Conservation (phyloP, 2,113 vertebrate genomes). For the Myotis yumanensis region DNA sequence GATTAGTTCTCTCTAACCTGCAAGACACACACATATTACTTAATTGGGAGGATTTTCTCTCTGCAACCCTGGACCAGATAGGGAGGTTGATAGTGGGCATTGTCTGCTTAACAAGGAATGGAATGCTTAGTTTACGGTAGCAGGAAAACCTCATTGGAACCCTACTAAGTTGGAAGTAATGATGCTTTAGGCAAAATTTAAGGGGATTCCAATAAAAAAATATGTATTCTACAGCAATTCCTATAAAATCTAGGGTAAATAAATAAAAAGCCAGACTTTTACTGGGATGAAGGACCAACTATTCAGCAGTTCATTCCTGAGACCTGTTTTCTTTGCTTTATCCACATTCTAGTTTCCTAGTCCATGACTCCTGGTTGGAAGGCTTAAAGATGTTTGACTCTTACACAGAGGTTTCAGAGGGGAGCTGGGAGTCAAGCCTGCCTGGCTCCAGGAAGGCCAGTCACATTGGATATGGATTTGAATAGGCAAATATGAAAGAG, state of each 20-base stretch:
- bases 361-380: neutral
- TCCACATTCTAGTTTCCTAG: neutral
- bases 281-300: neutral
- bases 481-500: conserved; percentile 1
- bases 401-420: neutral
- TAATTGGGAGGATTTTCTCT: neutral
- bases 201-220: neutral
- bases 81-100: neutral
- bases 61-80: neutral
- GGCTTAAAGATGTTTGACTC: neutral
- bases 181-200: neutral
- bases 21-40: neutral
- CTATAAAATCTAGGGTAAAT: conserved; percentile 16
- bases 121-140: neutral
- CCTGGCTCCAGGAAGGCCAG: neutral
- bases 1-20: neutral
- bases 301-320: neutral
- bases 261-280: neutral
- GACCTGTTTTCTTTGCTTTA: neutral
- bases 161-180: neutral
- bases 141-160: neutral
- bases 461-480: neutral
- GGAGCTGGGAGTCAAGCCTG: neutral
- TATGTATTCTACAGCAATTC: neutral
- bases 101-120: neutral